These are phyloP conservation scores for Caradrina kadenii DNA, from an alignment of 2,888 invertebrate genomes.

Conservation along the genomic window DNA sequence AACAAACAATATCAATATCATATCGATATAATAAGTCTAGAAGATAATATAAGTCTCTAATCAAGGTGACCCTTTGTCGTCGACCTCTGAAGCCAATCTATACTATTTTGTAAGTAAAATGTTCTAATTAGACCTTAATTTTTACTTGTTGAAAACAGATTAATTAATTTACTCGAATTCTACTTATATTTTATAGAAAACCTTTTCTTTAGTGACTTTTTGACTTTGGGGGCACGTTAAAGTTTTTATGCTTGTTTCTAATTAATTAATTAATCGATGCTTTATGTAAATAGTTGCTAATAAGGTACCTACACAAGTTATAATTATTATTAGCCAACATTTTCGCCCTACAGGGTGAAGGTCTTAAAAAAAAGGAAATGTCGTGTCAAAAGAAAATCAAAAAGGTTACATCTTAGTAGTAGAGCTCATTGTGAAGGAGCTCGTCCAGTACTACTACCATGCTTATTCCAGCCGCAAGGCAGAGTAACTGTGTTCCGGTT, in stretches of 20 bases:
- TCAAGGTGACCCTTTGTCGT: slow-evolving; percentile 50
- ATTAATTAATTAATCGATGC: background rate
- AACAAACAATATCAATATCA: slow-evolving; percentile 33
- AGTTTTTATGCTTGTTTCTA: background rate
- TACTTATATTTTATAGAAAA: slow-evolving; percentile 14
- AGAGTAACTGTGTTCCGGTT: no score
- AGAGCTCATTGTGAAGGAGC: no score
- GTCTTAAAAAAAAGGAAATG: no score
- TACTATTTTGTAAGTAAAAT: slow-evolving; percentile 42
- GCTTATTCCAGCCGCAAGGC: no score
- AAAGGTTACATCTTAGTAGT: no score
- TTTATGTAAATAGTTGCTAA: background rate
- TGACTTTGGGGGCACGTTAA: background rate
- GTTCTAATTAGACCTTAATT: slow-evolving; percentile 24
- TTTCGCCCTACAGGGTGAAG: no score
- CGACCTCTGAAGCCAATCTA: slow-evolving; percentile 40
- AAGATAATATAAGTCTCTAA: slow-evolving; percentile 41
- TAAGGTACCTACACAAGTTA: no score
- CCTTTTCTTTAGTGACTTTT: slow-evolving; percentile 3
- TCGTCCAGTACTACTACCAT: no score
- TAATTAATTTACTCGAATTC: slow-evolving; percentile 36
- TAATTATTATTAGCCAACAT: no score
- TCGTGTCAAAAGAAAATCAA: no score
- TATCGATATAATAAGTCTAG: slow-evolving; percentile 43
- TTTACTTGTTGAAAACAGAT: slow-evolving; percentile 35